These are phyloP conservation scores for Pagetopsis macropterus DNA, from an alignment of 2,797 vertebrate species.

Conservation along the genomic window DNA sequence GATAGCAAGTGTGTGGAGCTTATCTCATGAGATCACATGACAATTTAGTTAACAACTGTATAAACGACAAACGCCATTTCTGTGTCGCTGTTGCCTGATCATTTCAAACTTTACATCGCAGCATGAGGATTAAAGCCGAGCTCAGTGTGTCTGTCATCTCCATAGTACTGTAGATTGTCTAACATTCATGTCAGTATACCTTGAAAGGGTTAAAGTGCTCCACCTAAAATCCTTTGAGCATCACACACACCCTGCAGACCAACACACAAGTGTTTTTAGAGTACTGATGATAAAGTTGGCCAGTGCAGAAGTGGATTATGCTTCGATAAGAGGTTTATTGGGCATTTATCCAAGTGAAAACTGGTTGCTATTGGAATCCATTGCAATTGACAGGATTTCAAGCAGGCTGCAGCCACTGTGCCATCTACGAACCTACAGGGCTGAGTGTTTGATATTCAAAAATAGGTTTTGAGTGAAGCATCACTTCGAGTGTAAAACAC, in stretches of 20 bases:
- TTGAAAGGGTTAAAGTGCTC: slow-evolving; percentile 59
- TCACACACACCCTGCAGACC: slow-evolving; percentile 46
- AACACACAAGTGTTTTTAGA: slow-evolving; percentile 14
- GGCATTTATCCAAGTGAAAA: slow-evolving; percentile 22
- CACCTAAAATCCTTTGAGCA: slow-evolving; percentile 57
- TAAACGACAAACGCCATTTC: slow-evolving; percentile 70
- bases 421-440: slow-evolving; percentile 47
- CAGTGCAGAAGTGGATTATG: slow-evolving; percentile 8
- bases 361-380: slow-evolving; percentile 18
- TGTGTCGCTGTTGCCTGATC: slow-evolving; percentile 77
- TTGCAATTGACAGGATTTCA: slow-evolving; percentile 23
- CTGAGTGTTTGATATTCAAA: slow-evolving; percentile 65
- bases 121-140: slow-evolving; percentile 71
- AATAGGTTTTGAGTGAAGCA: slow-evolving; percentile 69
- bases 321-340: slow-evolving; percentile 25
- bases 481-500: slow-evolving; percentile 67
- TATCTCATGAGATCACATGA: slow-evolving; percentile 64
- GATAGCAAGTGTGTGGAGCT: slow-evolving; percentile 51
- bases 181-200: slow-evolving; percentile 60
- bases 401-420: slow-evolving; percentile 21
- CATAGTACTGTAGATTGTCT: slow-evolving; percentile 65
- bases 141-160: slow-evolving; percentile 66
- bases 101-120: slow-evolving; percentile 82
- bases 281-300: slow-evolving; percentile 12
- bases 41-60: slow-evolving; percentile 48